A percentile compares a stretch with the other conserved stretches of the same genome.
These are phyloP conservation scores for Channa maculata DNA, from an alignment of 2,113 vertebrate species.

Conservation along the genomic window DNA sequence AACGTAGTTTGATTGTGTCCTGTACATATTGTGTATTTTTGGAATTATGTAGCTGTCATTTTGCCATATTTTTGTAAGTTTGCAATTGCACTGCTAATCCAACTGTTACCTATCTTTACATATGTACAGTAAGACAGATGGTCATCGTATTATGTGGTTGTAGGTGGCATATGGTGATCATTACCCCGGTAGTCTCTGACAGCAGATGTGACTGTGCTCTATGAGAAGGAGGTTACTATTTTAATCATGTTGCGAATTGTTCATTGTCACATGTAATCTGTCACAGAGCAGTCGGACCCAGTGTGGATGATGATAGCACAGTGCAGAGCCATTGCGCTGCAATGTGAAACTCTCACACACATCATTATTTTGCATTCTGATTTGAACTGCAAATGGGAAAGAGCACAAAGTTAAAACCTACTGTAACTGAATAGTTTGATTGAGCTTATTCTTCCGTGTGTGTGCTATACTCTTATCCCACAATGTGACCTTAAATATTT, in stretches of 20 bases:
- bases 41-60: slow-evolving; percentile 60
- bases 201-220: slow-evolving; percentile 26
- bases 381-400: slow-evolving; percentile 14
- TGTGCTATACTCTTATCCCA: slow-evolving; percentile 40
- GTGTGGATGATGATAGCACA: slow-evolving; percentile 39
- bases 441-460: slow-evolving; percentile 3
- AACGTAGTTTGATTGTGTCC: slow-evolving; percentile 69
- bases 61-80: slow-evolving; percentile 65
- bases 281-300: slow-evolving; percentile 28
- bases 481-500: slow-evolving; percentile 34
- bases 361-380: slow-evolving; percentile 31
- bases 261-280: slow-evolving; percentile 56
- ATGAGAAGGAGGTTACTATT: slow-evolving; percentile 53
- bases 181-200: slow-evolving; percentile 10
- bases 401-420: slow-evolving; percentile 53
- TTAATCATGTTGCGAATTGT: slow-evolving; percentile 51
- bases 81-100: slow-evolving; percentile 61
- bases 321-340: slow-evolving; percentile 26
- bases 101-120: slow-evolving; percentile 42
- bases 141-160: slow-evolving; percentile 16
- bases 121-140: slow-evolving; percentile 31
- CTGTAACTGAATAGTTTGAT: slow-evolving; percentile 3
- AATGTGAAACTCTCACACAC: slow-evolving; percentile 40
- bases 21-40: slow-evolving; percentile 72
- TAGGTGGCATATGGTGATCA: slow-evolving; percentile 37